Percentiles rank a stretch among this genome's conserved stretches.
Evolutionary conservation across 1,140 invertebrate species (phyloP).

Genomic region (Ptiloglossa arizonensis): DNA sequence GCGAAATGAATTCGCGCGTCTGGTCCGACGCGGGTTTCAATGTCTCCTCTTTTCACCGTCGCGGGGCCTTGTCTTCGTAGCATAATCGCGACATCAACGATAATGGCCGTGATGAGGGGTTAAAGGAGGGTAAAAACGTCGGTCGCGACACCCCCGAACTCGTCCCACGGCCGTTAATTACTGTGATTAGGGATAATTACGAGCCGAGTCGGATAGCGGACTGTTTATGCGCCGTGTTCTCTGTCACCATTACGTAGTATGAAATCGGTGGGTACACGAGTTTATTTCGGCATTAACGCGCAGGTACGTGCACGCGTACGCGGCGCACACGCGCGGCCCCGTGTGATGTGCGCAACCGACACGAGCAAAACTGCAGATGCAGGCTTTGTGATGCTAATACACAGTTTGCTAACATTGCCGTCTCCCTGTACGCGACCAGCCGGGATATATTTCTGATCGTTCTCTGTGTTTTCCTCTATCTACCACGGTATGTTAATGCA

Average conservation of each 20-base stretch:
- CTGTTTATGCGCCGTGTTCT: constrained; percentile 65
- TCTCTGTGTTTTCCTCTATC: constrained; percentile 15
- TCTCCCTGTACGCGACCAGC: constrained; percentile 27
- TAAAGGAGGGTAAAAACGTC: constrained; percentile 66
- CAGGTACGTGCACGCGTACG: constrained; percentile 27
- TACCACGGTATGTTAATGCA: not conserved
- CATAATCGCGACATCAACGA: constrained; percentile 60
- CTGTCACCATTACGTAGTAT: constrained; percentile 23
- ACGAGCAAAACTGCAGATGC: constrained; percentile 68
- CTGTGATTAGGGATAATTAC: constrained; percentile 75
- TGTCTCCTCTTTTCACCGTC: not conserved
- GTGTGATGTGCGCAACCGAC: constrained; percentile 35
- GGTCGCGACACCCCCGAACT: constrained; percentile 69
- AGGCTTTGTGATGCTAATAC: constrained; percentile 71
- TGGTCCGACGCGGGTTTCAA: constrained; percentile 42
- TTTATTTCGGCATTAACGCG: constrained; percentile 9
- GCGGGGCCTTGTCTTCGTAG: constrained; percentile 7
- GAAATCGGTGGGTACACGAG: constrained; percentile 14
- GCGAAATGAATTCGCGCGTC: constrained; percentile 56
- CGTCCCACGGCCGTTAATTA: constrained; percentile 71
- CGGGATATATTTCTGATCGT: constrained; percentile 44
- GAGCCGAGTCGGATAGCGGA: constrained; percentile 46
- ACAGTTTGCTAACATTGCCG: constrained; percentile 59
- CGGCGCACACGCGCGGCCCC: constrained; percentile 31
- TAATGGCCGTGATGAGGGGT: constrained; percentile 68